Evolutionary conservation across 2,888 invertebrate species (phyloP).

Genomic region (Helobdella robusta): DNA sequence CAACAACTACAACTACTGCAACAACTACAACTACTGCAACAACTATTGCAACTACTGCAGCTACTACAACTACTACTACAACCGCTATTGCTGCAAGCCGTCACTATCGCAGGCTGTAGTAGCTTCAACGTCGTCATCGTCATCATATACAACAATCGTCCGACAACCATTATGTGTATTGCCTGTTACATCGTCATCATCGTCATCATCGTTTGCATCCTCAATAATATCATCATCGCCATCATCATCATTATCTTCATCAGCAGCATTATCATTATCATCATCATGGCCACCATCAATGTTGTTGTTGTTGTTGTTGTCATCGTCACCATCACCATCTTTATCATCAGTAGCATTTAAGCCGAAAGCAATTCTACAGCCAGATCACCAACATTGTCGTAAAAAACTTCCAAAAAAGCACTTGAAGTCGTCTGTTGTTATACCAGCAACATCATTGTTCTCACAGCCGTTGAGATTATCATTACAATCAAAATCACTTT

Average conservation of each 20-base stretch:
- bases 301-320: too few relatives aligned
- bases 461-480: not conserved
- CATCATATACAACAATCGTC: not conserved
- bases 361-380: too few relatives aligned
- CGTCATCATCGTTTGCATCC: not conserved
- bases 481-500: not conserved
- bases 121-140: not conserved
- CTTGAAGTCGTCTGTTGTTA: not conserved
- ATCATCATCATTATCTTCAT: conserved; percentile 6
- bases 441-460: not conserved
- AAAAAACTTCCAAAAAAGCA: not conserved
- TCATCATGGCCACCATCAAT: not conserved
- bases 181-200: too few relatives aligned
- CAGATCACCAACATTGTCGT: not conserved
- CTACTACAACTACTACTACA: too few relatives aligned
- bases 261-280: conserved; percentile 6
- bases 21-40: too few relatives aligned
- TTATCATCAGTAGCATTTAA: too few relatives aligned
- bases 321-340: too few relatives aligned
- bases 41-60: too few relatives aligned
- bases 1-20: too few relatives aligned
- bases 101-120: too few relatives aligned
- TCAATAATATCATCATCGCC: not conserved
- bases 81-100: too few relatives aligned
- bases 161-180: too few relatives aligned